Evolutionary conservation across 2,888 invertebrate species (phyloP), one percentile per base, ranked within the genome.

Genomic region (Vandiemenella viatica): DNA sequence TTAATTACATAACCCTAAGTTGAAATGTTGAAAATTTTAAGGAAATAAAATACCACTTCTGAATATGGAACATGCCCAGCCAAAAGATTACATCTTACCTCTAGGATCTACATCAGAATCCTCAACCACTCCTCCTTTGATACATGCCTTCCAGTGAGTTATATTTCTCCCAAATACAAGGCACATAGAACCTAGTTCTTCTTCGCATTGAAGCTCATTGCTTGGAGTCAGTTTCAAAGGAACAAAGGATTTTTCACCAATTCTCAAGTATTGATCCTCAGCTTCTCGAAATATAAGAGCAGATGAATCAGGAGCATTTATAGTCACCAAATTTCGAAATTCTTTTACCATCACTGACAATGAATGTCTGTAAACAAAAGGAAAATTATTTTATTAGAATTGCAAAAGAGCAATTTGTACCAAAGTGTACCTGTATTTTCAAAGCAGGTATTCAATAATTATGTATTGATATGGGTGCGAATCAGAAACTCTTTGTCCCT

Each of bases 121-220:
- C n/a, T n/a, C n/a, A n/a, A n/a, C n/a, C n/a, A n/a, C n/a, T n/a
- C n/a, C n/a, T n/a, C 61, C 61, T 37, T 56, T 51, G 22, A 70
- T 62, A 26, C 72, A 73, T 8, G 70, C 67, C 59, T 74, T 72
- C 79, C 80, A 80, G 52, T 78, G 77, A 42, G 70, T 67, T 55
- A 75, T 68, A 62, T 79, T 78, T 50, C 80, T 70, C 3, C 75
- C 76, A 46, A 81, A 65, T 16, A 78, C 62, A 48, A 79, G 67
- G 58, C 73, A 74, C 52, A 69, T 68, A 1, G 66, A 43, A 13
- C 23, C 38, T 43, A 44, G 42, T 17, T 45, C 46, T 40, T 21
- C 10, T n/a, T 37, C 10, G n/a, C n/a, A 10, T 5, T 15, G 38
- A 13, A 13, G 15, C 3, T 16, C 16, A 5, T 15, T 40, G 19